A percentile compares a stretch with the other conserved stretches of the same genome.
phyloP scores from a whole-genome alignment of 2,113 vertebrate genomes.

The Pelvicachromis taeniatus region DNA sequence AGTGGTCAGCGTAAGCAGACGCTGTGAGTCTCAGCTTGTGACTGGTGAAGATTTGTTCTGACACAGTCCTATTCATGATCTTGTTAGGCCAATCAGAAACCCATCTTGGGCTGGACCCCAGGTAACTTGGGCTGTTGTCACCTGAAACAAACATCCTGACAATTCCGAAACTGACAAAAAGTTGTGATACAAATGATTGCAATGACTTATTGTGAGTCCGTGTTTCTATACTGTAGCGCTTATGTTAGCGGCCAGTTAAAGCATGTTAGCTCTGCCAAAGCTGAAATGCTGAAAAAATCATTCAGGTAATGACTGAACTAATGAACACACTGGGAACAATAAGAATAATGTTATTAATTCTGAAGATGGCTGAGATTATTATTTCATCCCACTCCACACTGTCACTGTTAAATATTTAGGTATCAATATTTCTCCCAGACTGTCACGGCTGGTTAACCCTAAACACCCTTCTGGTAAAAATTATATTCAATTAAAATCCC shows the following conservation, averaged over 20 bases:
- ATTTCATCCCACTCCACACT: not conserved
- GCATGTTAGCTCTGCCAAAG: not conserved
- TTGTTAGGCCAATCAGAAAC: too few relatives aligned
- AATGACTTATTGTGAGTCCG: not conserved
- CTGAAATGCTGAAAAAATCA: not conserved
- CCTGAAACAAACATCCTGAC: not conserved
- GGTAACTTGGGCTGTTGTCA: not conserved
- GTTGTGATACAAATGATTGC: not conserved
- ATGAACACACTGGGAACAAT: not conserved
- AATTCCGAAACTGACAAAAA: not conserved
- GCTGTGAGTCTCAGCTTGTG: not conserved
- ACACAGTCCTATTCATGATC: too few relatives aligned
- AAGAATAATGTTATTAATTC: not conserved
- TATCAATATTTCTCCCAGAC: not conserved
- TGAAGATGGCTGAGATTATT: not conserved
- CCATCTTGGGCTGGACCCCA: too few relatives aligned
- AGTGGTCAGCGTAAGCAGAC: not conserved
- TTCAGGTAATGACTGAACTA: not conserved
- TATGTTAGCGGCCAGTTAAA: not conserved
- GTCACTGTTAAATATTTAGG: not conserved
- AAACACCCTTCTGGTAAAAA: too few relatives aligned
- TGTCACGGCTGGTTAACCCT: too few relatives aligned
- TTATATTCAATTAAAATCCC: too few relatives aligned
- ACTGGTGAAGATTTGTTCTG: not conserved
- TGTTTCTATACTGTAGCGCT: not conserved